Percentiles rank a stretch among this genome's conserved stretches.
phyloP scores from a whole-genome alignment of 2,888 invertebrate species.

The Sinopyrophorus schimmeli region DNA sequence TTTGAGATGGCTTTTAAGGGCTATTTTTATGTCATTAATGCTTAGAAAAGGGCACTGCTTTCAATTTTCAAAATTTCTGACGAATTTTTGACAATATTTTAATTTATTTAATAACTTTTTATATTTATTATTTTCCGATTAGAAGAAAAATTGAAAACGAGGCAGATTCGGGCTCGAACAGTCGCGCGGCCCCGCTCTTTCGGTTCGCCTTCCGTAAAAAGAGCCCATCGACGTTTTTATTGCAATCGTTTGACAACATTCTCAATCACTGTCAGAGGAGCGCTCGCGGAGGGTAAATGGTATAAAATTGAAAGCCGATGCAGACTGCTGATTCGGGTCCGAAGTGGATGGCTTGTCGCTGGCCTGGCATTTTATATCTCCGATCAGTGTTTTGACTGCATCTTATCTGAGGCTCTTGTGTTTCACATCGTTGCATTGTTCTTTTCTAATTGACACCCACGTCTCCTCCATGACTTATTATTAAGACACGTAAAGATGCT shows the following conservation, averaged over 20 bases:
- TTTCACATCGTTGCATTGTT: conserved; percentile 23
- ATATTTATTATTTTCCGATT: too few species aligned
- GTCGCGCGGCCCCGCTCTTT: too few species aligned
- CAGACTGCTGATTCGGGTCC: conserved; percentile 30
- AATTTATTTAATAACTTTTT: too few species aligned
- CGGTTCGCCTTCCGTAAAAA: too few species aligned
- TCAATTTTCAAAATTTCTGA: too few species aligned
- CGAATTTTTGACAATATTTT: too few species aligned
- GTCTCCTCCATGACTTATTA: conserved; percentile 17
- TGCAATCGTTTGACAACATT: conserved; percentile 15
- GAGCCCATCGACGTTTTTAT: conserved; percentile 2
- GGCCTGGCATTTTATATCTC: conserved; percentile 25
- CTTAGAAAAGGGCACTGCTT: too few species aligned
- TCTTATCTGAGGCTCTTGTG: conserved; percentile 25
- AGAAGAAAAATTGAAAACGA: too few species aligned
- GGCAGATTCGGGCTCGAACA: too few species aligned
- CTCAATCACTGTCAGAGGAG: conserved; percentile 28
- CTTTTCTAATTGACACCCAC: conserved; percentile 28
- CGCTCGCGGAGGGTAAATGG: conserved; percentile 22
- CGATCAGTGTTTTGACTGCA: conserved; percentile 29
- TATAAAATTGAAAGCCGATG: conserved; percentile 22
- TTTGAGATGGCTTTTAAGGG: too few species aligned
- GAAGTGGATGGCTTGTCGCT: conserved; percentile 22
- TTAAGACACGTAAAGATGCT: too few species aligned
- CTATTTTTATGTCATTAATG: too few species aligned